phyloP scores from a whole-genome alignment of 2,888 invertebrate species.

The Fragum sueziense region DNA sequence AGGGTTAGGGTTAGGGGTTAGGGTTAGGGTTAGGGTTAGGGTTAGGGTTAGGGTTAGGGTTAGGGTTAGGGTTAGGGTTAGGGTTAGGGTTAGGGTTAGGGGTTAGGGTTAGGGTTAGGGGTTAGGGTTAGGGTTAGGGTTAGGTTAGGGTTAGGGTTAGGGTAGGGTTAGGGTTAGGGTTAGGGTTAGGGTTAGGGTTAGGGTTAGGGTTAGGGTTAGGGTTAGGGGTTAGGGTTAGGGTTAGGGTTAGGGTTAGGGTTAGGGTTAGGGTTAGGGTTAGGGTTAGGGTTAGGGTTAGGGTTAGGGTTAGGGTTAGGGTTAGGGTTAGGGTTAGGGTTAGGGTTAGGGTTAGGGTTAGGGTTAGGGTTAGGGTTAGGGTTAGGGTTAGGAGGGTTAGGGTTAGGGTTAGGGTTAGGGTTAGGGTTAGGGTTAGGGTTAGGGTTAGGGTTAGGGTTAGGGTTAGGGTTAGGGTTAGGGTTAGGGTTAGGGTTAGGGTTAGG shows the following conservation, averaged over 20 bases:
- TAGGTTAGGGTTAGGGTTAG: slow-evolving; percentile 67
- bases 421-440: slow-evolving; percentile 61
- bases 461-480: slow-evolving; percentile 67
- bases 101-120: slow-evolving; percentile 49
- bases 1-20: slow-evolving; percentile 37
- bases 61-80: slow-evolving; percentile 47
- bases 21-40: slow-evolving; percentile 60
- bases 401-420: slow-evolving; percentile 46
- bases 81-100: slow-evolving; percentile 48
- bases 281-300: slow-evolving; percentile 37
- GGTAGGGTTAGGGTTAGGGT: slow-evolving; percentile 68
- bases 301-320: slow-evolving; percentile 50
- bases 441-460: slow-evolving; percentile 53
- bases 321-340: slow-evolving; percentile 53
- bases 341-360: slow-evolving; percentile 60
- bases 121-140: slow-evolving; percentile 58
- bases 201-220: slow-evolving; percentile 49
- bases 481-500: slow-evolving; percentile 61
- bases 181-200: slow-evolving; percentile 46
- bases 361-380: slow-evolving; percentile 56
- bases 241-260: slow-evolving; percentile 47
- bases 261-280: slow-evolving; percentile 45
- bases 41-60: slow-evolving; percentile 62
- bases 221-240: slow-evolving; percentile 52
- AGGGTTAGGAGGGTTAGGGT: slow-evolving; percentile 64